Evolutionary conservation across 53 echinoderm and acorn worm genomes (phyloP), one percentile per base, ranked within the genome.

Genomic region (Actinopyga echinites): DNA sequence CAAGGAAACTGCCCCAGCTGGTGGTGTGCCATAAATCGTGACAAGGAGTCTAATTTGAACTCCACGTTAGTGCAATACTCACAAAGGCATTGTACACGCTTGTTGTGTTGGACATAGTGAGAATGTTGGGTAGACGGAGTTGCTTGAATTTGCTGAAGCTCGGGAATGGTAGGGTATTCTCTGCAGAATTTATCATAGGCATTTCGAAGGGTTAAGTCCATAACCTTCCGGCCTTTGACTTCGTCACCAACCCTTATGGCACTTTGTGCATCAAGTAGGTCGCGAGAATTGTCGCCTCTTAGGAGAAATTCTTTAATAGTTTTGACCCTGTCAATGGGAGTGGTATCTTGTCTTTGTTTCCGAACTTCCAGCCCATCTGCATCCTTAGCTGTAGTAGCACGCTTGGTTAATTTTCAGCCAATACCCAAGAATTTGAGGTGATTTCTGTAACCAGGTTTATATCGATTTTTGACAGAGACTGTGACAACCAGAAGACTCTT

Each of bases 1-100:
- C 63, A 44, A 29, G 52, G 77, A 2, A 25, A 38, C 4, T 79
- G 33, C 20, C n/a, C 57, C 34, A 35, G 64, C 11, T 78, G 28
- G 25, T 79, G 53, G 2, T 55, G 63, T 45, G 63, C 23, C 21
- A 79, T 64, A 44, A 30, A 83, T 13, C 44, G 64, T 30, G 65
- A 65, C 6, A 79, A 25, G 33, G 57, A 11, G 35, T 79, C 59
- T 29, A 83, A 26, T 54, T 83, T 83, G 30, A 78, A 45, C 54
- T 86, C 65, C 23, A 86, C n/a, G 55, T 86, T 86, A 1, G 79
- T 66, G 56, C 86, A 86, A 30, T 86, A 81, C 33, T 86, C 86
- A 10, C 86, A 86, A 32, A 86, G 24, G 30, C 80, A 86, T n/a
- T 69, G 80, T 71, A 30, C 56, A 28, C 32, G 71, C 56, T 84